phyloP scores from a whole-genome alignment of 2,797 vertebrate genomes.

The Australoheros facetus region DNA sequence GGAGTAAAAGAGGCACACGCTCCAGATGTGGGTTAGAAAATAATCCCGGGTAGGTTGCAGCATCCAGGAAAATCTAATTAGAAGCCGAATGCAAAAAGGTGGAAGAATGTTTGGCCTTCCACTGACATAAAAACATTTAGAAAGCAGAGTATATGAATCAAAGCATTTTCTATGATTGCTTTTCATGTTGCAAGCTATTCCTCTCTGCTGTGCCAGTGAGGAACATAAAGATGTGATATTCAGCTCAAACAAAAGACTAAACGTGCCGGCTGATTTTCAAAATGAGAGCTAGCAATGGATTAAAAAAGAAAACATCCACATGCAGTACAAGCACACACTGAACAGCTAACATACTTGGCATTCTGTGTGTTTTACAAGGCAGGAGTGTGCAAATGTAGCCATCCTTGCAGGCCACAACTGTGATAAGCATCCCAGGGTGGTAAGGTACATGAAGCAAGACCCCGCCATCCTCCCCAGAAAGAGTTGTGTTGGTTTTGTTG shows the following conservation, averaged over 20 bases:
- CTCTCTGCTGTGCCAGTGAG: background rate
- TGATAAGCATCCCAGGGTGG: conserved; percentile 76
- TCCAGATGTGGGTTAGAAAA: background rate
- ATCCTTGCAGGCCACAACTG: conserved; percentile 82
- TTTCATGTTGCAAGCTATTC: background rate
- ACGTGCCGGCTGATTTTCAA: background rate
- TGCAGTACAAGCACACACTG: background rate
- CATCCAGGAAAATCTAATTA: background rate
- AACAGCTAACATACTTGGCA: conserved; percentile 82
- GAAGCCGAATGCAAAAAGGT: background rate
- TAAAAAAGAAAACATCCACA: background rate
- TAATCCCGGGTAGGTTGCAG: background rate
- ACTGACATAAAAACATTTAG: background rate
- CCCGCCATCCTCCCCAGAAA: conserved; percentile 81
- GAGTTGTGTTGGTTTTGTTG: conserved; percentile 77
- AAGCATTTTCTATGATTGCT: background rate
- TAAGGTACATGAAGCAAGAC: conserved; percentile 84
- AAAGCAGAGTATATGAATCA: background rate
- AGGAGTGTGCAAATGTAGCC: conserved; percentile 84
- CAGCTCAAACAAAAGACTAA: background rate
- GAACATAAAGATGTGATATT: background rate
- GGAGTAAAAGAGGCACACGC: background rate
- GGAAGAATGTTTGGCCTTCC: background rate
- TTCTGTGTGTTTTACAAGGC: conserved; percentile 84
- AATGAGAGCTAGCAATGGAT: background rate